These are phyloP conservation scores for Larimichthys polyactis DNA, from an alignment of 2,113 vertebrate genomes.

Conservation along the genomic window DNA sequence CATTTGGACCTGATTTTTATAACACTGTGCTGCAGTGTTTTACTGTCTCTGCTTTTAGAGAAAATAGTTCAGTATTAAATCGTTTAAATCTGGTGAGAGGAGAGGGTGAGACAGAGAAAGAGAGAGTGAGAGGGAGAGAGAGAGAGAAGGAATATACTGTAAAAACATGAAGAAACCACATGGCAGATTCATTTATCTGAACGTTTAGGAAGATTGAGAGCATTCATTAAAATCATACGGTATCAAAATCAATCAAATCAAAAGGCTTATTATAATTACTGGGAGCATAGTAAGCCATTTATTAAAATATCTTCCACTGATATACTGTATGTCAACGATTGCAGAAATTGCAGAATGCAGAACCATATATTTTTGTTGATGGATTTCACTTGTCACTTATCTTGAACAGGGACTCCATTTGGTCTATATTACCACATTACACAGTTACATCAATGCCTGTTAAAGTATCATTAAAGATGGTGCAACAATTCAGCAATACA, in stretches of 20 bases:
- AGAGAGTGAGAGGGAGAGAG: too few species aligned
- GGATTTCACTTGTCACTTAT: conserved; percentile 34
- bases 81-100: neutral
- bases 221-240: neutral
- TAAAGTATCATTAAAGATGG: conserved; percentile 41
- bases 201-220: neutral
- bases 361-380: conserved; percentile 26
- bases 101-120: too few species aligned
- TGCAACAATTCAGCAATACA: conserved; percentile 12
- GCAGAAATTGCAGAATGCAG: neutral
- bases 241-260: neutral
- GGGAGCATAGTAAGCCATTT: neutral
- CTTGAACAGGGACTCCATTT: neutral
- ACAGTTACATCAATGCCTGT: conserved; percentile 28
- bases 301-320: conserved; percentile 19
- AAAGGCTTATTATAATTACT: neutral
- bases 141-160: neutral
- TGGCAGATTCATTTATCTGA: neutral
- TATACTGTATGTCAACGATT: neutral
- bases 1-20: conserved; percentile 64
- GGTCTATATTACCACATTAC: conserved; percentile 32
- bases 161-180: neutral
- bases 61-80: conserved; percentile 7
- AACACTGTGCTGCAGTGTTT: conserved; percentile 32
- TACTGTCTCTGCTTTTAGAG: conserved; percentile 29